phyloP scores from a whole-genome alignment of 2,113 vertebrate species.

The Acrocephalus kingi region DNA sequence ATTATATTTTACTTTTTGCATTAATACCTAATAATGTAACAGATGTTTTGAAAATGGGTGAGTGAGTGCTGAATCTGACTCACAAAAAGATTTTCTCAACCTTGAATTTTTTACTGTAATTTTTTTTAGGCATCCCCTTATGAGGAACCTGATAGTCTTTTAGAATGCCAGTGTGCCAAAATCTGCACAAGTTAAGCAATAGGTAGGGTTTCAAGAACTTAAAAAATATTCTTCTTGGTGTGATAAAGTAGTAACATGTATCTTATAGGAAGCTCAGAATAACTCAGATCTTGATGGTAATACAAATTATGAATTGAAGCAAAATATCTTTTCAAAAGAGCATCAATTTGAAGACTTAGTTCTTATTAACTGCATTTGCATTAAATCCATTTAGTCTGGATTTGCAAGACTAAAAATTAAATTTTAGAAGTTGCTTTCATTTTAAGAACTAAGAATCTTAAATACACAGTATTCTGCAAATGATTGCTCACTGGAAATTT shows the following conservation, averaged over 20 bases:
- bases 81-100: background rate
- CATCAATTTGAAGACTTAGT: background rate
- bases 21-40: background rate
- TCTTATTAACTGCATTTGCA: background rate
- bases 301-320: background rate
- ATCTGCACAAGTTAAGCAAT: background rate
- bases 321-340: background rate
- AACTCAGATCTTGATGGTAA: background rate
- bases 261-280: background rate
- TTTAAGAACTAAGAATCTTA: background rate
- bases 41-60: background rate
- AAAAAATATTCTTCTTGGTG: background rate
- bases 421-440: background rate
- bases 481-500: background rate
- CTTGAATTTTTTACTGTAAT: background rate
- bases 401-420: background rate
- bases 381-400: background rate
- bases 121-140: background rate
- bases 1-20: background rate
- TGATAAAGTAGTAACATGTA: background rate
- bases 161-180: background rate
- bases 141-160: background rate
- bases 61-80: background rate
- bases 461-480: background rate
- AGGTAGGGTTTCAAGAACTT: background rate